Base-by-base conservation (phyloP, 1,140 invertebrate species). In the Chironomus striatipennis region DNA sequence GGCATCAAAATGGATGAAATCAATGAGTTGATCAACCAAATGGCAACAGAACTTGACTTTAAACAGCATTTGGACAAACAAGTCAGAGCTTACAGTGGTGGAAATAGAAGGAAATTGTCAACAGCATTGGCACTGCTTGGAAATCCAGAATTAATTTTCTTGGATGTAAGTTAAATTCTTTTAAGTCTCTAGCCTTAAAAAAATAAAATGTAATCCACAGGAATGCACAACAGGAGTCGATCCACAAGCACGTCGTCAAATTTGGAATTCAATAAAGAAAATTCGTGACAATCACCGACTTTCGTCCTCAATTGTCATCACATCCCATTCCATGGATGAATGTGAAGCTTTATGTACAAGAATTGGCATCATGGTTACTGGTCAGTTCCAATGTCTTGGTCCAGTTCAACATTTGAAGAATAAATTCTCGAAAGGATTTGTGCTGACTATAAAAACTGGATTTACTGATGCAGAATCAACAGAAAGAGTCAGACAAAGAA, bases 41-140 rank as follows among this genome's bases (percentile, higher is more conserved):
- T 82, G 6, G 76, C 77, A 7, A 76, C 78, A 2, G 57, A 78
- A 20, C 81, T 87, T 17, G 84, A 85, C 57, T 87, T 86, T 77
- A 76, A 77, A 12, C 82, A 84, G 73, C 85, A 87, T 79, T 77
- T 87, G 5, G 82, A 87, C 74, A 87, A 87, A 75, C 79, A 80
- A 80, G 84, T 87, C 73, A 82, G 81, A 78, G 86, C 83, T 83
- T 90, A 89, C 78, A 95, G 93, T 79, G 93, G 93, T 8, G 96
- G 96, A 1, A 98, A 96, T 77, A 97, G 96, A 81, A 85, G 96
- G 72, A 96, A 98, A 81, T 83, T 98, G 21, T 96, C 92, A 76
- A 94, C 95, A 70, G 94, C 94, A 0, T 88, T 98, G 73, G 92
- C 95, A 12, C 81, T 97, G 24, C 86, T 96, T 65, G 94, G 93